A percentile compares a stretch with the other conserved stretches of the same genome.
Evolutionary conservation across 2,888 invertebrate species (phyloP).

Genomic region (Pandemis corylana): DNA sequence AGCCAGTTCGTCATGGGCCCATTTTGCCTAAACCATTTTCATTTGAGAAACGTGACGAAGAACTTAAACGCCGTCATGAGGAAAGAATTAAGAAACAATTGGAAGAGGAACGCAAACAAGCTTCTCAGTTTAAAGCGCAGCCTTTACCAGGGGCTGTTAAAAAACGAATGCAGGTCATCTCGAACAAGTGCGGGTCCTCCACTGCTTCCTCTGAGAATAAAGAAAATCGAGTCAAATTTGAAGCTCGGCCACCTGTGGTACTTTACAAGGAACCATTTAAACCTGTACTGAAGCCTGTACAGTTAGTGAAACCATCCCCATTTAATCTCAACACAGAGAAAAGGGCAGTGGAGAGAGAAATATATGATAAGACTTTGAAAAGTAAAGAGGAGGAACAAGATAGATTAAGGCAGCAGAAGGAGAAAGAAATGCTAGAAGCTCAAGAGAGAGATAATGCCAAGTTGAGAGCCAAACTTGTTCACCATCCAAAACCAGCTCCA

Average conservation of each 20-base stretch:
- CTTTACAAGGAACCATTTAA: slow-evolving; percentile 87
- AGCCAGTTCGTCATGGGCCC: slow-evolving; percentile 60
- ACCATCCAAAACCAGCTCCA: slow-evolving; percentile 87
- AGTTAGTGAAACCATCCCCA: slow-evolving; percentile 74
- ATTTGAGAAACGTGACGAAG: slow-evolving; percentile 87
- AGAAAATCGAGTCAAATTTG: slow-evolving; percentile 82
- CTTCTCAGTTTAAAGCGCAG: slow-evolving; percentile 88
- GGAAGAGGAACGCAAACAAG: slow-evolving; percentile 85
- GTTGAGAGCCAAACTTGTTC: slow-evolving; percentile 84
- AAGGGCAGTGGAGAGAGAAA: slow-evolving; percentile 86
- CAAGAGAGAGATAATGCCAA: slow-evolving; percentile 82
- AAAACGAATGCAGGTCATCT: slow-evolving; percentile 68
- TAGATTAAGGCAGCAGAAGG: slow-evolving; percentile 65
- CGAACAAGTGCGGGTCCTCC: slow-evolving; percentile 60
- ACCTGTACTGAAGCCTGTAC: slow-evolving; percentile 80
- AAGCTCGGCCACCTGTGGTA: slow-evolving; percentile 86
- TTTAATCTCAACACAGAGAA: slow-evolving; percentile 87
- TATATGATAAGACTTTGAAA: slow-evolving; percentile 84
- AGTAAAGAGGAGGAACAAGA: slow-evolving; percentile 82
- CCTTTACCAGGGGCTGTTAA: slow-evolving; percentile 85
- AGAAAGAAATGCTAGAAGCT: slow-evolving; percentile 66
- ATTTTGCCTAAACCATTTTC: slow-evolving; percentile 86
- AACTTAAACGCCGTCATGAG: slow-evolving; percentile 83
- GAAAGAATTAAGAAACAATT: slow-evolving; percentile 85
- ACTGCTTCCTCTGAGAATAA: slow-evolving; percentile 74